phyloP scores from a whole-genome alignment of 2,888 invertebrate genomes.

The Sesamia inferens region DNA sequence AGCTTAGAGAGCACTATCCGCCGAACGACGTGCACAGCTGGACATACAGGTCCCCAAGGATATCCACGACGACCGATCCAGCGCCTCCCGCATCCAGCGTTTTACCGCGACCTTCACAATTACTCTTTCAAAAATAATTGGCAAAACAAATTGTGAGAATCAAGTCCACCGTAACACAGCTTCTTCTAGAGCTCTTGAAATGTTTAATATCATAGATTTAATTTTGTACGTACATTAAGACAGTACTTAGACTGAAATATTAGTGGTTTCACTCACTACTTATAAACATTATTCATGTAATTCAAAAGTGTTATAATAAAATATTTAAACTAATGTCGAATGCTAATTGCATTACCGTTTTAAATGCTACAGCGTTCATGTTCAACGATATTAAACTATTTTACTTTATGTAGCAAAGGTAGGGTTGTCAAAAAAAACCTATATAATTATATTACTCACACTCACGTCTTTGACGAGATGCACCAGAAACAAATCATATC shows the following conservation, averaged over 20 bases:
- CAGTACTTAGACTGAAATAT: constrained; percentile 40
- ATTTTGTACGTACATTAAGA: constrained; percentile 30
- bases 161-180: constrained; percentile 1
- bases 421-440: constrained; percentile 23
- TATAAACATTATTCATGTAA: constrained; percentile 41
- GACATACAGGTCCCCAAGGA: too few species aligned
- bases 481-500: neutral
- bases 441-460: neutral
- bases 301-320: constrained; percentile 49
- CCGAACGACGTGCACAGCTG: too few species aligned
- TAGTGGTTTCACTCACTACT: constrained; percentile 24
- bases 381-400: constrained; percentile 51
- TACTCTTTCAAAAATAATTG: neutral
- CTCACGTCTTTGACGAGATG: neutral
- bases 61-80: too few species aligned
- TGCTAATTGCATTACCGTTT: constrained; percentile 58
- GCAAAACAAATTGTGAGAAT: neutral
- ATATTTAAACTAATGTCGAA: constrained; percentile 45
- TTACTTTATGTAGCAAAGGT: constrained; percentile 25
- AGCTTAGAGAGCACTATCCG: too few species aligned
- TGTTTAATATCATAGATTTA: constrained; percentile 32
- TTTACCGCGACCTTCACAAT: neutral
- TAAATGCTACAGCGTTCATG: constrained; percentile 49
- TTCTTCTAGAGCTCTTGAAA: constrained; percentile 10
- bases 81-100: too few species aligned